Evolutionary conservation across 2,888 invertebrate species (phyloP).

Genomic region (Oscheius sp.): DNA sequence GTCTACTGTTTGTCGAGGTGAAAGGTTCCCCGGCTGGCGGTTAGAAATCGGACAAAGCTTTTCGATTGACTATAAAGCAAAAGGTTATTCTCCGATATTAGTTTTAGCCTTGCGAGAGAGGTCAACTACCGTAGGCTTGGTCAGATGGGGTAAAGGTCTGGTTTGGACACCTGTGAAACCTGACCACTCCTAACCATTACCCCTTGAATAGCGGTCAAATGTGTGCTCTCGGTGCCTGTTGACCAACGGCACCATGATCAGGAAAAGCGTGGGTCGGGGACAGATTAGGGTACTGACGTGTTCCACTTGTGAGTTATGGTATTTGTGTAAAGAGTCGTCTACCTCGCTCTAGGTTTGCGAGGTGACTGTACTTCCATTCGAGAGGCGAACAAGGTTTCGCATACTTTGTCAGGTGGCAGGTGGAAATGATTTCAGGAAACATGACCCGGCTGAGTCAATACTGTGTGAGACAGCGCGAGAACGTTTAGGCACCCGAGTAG

Average conservation of each 20-base stretch:
- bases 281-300: too few species aligned
- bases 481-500: conserved; percentile 1
- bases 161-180: neutral
- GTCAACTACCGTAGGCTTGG: neutral
- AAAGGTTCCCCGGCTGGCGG: neutral
- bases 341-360: neutral
- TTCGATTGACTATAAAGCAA: neutral
- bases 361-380: neutral
- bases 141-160: neutral
- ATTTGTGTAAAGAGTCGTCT: too few species aligned
- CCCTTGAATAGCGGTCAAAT: neutral
- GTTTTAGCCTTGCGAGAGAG: neutral
- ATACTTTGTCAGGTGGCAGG: neutral
- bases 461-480: neutral
- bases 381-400: neutral
- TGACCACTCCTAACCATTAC: neutral
- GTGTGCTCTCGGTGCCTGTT: too few species aligned
- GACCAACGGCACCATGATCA: neutral
- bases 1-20: neutral
- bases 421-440: conserved; percentile 27
- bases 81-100: neutral
- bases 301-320: neutral
- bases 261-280: conserved; percentile 5
- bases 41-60: neutral
- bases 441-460: conserved; percentile 35